phyloP scores from a whole-genome alignment of 2,888 invertebrate genomes.

The Perdita meconis region DNA sequence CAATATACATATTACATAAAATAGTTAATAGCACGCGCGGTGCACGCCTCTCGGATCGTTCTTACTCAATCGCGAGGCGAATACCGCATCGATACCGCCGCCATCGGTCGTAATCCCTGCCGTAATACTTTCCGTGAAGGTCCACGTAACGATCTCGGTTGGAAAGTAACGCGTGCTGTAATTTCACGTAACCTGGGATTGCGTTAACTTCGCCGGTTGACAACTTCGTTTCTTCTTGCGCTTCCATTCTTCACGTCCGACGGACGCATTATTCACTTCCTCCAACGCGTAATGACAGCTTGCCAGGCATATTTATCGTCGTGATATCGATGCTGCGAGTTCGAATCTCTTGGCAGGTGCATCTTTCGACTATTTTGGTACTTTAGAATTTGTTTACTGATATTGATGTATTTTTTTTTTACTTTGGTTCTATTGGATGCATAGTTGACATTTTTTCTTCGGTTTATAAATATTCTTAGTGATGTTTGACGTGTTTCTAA shows the following conservation, averaged over 20 bases:
- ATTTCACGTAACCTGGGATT: constrained; percentile 49
- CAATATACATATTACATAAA: constrained; percentile 34
- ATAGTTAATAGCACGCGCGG: constrained; percentile 14
- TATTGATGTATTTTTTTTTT: too few relatives aligned
- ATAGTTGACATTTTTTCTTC: too few relatives aligned
- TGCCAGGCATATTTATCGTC: too few relatives aligned
- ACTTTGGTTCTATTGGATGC: too few relatives aligned
- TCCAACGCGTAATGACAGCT: background rate
- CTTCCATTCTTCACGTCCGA: background rate
- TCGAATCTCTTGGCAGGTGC: too few relatives aligned
- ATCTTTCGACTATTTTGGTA: background rate
- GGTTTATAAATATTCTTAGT: too few relatives aligned
- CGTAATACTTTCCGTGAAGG: constrained; percentile 40
- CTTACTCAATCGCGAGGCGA: constrained; percentile 24
- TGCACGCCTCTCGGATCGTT: background rate
- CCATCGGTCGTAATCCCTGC: constrained; percentile 1
- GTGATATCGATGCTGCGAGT: too few relatives aligned
- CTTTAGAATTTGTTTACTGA: too few relatives aligned
- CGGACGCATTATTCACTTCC: background rate
- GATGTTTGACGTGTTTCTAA: too few relatives aligned
- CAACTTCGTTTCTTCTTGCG: background rate
- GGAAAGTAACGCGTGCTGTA: constrained; percentile 52
- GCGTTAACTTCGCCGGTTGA: background rate
- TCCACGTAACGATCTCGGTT: constrained; percentile 53
- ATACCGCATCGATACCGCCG: background rate